Evolutionary conservation across 2,113 vertebrate genomes (phyloP), one percentile per base, ranked within the genome.

Genomic region (Cyanoliseus patagonus): DNA sequence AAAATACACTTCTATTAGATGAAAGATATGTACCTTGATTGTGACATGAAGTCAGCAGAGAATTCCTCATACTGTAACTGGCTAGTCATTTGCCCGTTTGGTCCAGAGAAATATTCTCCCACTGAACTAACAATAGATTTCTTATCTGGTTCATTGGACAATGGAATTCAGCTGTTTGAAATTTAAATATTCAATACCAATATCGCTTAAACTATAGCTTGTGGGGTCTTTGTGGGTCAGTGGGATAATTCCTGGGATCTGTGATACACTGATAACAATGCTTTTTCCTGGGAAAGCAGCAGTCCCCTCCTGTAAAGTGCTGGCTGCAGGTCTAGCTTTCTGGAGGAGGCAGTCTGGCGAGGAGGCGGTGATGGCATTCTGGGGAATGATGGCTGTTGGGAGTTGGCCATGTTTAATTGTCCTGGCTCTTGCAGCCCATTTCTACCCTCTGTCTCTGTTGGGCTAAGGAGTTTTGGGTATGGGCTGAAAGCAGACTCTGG

Each of bases 31-130:
- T 51, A 55, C 33, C 37, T 63, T 39, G 10, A 61, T 35, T 66
- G 17, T 57, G 52, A 44, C 11, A 1, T 35, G 57, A 67, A 13
- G 33, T 83, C 46, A 74, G 52, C 22, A 72, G 67, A 90, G 31
- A 86, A 49, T 47, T 94, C 66, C 79, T 87, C 0, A 0, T 94
- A 20, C 62, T 74, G 5, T 46, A 81, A 74, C 37, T 70, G 37
- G 35, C 53, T n/a, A 44, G 46, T 53, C 19, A 63, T 41, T 78
- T 92, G 44, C 86, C 55, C 41, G 1, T 53, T 78, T 76, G 28
- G 57, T 92, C 88, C 88, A 95, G 64, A 95, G 28, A 92, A 70
- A 89, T 55, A 82, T 68, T 94, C 82, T 95, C 72, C 69, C 87
- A 77, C 75, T 35, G 61, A 96, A 92, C 28, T 91, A 95, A 93